Evolutionary conservation across 2,113 vertebrate genomes (phyloP), one percentile per base, ranked within the genome.

Genomic region (Spilogale gracilis): DNA sequence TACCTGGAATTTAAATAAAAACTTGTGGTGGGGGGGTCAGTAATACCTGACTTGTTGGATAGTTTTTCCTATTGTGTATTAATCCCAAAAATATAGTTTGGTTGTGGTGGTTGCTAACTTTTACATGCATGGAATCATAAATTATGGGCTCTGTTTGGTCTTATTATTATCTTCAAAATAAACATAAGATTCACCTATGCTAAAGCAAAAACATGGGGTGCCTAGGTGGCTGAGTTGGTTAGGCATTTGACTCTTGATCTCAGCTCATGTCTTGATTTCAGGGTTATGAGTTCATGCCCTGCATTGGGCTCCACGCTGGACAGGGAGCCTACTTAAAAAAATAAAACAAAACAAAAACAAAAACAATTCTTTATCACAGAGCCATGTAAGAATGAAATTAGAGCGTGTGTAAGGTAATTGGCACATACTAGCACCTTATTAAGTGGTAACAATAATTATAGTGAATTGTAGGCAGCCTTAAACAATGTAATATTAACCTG

Each of bases 401-500:
- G n/a, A 95, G 83, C 73, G 2, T 89, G 9, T 69, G 0, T 67
- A 52, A 86, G 8, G 25, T 54, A 27, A 10, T 67, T 91, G 73
- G 32, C 14, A 81, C 0, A 78, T 54, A 87, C 6, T 45, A 48
- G 4, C 9, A 50, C 10, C 10, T 81, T 89, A n/a, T n/a, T 86
- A 93, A 89, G 27, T 52, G 30, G 18, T 89, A 88, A 25, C 5
- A 89, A 32, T 63, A 63, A 89, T 92, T 89, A 91, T 50, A 93
- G 3, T 88, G 61, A 83, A 87, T 91, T 78, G 73, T 48, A 74
- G 67, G 21, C 21, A 82, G 43, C 67, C n/a, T 69, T 93, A 65
- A 89, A 30, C 9, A 27, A 69, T n/a, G 30, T 30, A 5, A 92
- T 73, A 48, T 25, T 56, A 86, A 89, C 32, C 54, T 48, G 45